Evolutionary conservation across 2,113 vertebrate species (phyloP).

Genomic region (Chloropsis hardwickii): DNA sequence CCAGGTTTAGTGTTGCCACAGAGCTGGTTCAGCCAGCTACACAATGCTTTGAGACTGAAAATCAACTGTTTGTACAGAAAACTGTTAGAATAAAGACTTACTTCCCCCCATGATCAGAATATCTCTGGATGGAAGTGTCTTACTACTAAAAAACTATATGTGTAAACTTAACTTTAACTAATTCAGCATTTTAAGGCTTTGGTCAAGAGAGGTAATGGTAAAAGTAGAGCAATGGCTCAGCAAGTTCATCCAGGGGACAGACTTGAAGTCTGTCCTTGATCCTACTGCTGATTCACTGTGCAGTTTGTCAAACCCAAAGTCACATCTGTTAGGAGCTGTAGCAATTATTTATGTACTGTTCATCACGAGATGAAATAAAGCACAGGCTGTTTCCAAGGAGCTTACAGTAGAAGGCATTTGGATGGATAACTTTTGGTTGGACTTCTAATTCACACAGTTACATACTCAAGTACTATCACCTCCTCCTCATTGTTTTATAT

Average conservation of each 20-base stretch:
- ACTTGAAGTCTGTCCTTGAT: neutral
- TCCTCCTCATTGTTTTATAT: neutral
- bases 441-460: neutral
- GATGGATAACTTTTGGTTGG: neutral
- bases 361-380: neutral
- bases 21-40: neutral
- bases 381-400: neutral
- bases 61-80: neutral
- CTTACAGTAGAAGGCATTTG: neutral
- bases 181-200: neutral
- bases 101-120: neutral
- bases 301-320: neutral
- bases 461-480: neutral
- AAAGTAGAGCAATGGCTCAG: neutral
- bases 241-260: neutral
- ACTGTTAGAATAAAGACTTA: neutral
- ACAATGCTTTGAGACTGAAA: neutral
- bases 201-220: neutral
- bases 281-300: slow-evolving; percentile 14
- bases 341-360: neutral
- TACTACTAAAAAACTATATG: neutral
- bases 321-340: slow-evolving; percentile 9
- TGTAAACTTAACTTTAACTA: neutral
- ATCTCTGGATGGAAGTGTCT: neutral
- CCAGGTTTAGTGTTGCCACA: neutral